Base-by-base conservation (phyloP, 2,113 vertebrate species). In the Oreochromis niloticus region DNA sequence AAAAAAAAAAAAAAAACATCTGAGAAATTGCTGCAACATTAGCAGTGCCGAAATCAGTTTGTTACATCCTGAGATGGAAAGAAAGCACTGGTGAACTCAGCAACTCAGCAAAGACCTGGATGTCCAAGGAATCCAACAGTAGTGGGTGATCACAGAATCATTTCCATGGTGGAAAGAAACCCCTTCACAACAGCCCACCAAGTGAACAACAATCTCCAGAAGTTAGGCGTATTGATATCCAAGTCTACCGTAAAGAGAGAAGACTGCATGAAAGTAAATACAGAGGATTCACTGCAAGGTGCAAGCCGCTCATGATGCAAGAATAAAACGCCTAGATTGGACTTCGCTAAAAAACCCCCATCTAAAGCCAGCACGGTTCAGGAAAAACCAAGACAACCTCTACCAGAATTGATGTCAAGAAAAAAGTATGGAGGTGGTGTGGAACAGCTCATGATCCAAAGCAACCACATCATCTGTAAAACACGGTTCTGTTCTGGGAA, bases 401-500 rank as follows among this genome's bases (percentile, higher is more conserved):
- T 1, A 56, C 55, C 55, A 56, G 55, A 56, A 27, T 7, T 7
- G 22, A 54, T 54, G 50, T 9, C 19, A n/a, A 8, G 1, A 11
- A 2, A 36, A 52, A 54, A 30, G 10, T 12, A 56, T 59, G 27
- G 57, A 32, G 57, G 0, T 2, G 0, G 27, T 59, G 27, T 59
- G 27, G 56, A 59, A 61, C 5, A 9, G 27, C 27, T 32, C 57
- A 4, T 32, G 57, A 2, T 10, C 14, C 8, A 61, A 6, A 32
- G 27, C 14, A 4, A 17, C 57, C 27, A 32, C 57, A 32, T 61
- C 14, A 61, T 61, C 57, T 61, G 57, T 61, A 61, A 61, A 61
- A 61, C 55, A 0, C 11, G 0, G 59, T 0, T 4, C 59, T 0
- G 16, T 0, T 34, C 10, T 43, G 66, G 39, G 39, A 71, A 43